These are phyloP conservation scores for Orius insidiosus DNA, from an alignment of 1,140 invertebrate species.

Conservation along the genomic window DNA sequence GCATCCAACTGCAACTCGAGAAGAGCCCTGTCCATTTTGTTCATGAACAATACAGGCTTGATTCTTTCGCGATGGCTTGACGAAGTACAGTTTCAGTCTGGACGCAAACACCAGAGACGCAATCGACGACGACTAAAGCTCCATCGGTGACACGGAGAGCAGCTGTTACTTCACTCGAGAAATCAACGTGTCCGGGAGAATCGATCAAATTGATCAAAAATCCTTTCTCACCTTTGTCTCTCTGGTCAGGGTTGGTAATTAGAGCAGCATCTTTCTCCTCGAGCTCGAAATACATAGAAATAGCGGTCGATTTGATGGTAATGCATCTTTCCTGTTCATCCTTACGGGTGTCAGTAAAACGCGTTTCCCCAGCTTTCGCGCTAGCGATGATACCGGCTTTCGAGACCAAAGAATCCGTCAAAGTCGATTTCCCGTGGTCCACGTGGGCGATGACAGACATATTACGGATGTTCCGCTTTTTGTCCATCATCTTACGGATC, in stretches of 20 bases:
- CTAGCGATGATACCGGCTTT: constrained; percentile 99
- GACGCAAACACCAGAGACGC: constrained; percentile 97
- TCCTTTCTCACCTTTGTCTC: constrained; percentile 77
- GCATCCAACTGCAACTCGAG: constrained; percentile 86
- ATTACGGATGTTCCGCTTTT: constrained; percentile 97
- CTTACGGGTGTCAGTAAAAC: constrained; percentile 98
- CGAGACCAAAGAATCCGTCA: constrained; percentile 97
- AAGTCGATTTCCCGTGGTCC: constrained; percentile 98
- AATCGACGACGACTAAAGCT: constrained; percentile 97
- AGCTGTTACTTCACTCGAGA: constrained; percentile 97
- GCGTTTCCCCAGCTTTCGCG: constrained; percentile 93
- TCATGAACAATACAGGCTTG: constrained; percentile 99
- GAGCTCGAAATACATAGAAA: constrained; percentile 96
- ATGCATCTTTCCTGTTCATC: constrained; percentile 99
- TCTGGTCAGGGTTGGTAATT: constrained; percentile 74
- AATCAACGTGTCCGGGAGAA: constrained; percentile 98
- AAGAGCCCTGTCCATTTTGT: constrained; percentile 98
- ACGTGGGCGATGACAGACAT: constrained; percentile 99
- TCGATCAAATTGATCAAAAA: constrained; percentile 99
- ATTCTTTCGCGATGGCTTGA: constrained; percentile 97
- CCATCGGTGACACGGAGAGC: constrained; percentile 98
- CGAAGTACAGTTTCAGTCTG: constrained; percentile 97
- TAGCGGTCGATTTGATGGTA: constrained; percentile 99
- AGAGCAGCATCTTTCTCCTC: constrained; percentile 80
- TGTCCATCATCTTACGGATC: constrained; percentile 99